Evolutionary conservation across 2,113 vertebrate species (phyloP).

Genomic region (Tachuris rubrigastra): DNA sequence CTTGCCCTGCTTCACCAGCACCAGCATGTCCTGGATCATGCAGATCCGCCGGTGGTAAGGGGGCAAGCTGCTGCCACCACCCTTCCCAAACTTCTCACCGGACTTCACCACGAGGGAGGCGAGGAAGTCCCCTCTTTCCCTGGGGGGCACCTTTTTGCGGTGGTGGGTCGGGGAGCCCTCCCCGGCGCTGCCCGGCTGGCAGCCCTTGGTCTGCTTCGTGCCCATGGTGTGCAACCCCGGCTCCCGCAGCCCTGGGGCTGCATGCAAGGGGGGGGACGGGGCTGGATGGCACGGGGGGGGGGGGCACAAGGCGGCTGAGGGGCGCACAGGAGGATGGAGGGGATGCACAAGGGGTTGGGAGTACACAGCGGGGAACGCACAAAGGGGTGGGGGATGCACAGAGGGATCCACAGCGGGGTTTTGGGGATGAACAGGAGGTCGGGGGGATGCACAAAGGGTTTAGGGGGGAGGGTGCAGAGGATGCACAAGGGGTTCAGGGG

Average conservation of each 20-base stretch:
- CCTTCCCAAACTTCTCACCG: conserved; percentile 83
- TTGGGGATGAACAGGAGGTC: not conserved
- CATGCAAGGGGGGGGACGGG: not conserved
- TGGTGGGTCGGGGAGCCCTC: conserved; percentile 74
- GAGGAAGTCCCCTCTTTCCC: conserved; percentile 83
- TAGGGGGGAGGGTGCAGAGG: not conserved
- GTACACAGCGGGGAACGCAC: not conserved
- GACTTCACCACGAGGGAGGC: conserved; percentile 87
- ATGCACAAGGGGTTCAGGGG: not conserved
- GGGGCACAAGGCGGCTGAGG: not conserved
- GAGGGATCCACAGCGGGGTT: not conserved
- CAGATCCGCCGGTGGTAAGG: conserved; percentile 91
- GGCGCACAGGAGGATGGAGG: not conserved
- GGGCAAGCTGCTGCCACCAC: conserved; percentile 75
- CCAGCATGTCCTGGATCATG: conserved; percentile 97
- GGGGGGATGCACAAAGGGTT: not conserved
- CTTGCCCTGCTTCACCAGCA: conserved; percentile 88
- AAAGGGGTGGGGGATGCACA: not conserved
- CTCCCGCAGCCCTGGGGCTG: not conserved
- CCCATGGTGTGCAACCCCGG: conserved; percentile 77
- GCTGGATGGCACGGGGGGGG: not conserved
- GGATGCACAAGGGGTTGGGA: not conserved
- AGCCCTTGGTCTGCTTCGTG: conserved; percentile 90
- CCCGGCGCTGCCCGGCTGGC: conserved; percentile 64
- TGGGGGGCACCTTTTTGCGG: conserved; percentile 78